Percentiles rank a stretch among this genome's conserved stretches.
Evolutionary conservation across 2,113 vertebrate genomes (phyloP).

Genomic region (Haemorhous mexicanus): DNA sequence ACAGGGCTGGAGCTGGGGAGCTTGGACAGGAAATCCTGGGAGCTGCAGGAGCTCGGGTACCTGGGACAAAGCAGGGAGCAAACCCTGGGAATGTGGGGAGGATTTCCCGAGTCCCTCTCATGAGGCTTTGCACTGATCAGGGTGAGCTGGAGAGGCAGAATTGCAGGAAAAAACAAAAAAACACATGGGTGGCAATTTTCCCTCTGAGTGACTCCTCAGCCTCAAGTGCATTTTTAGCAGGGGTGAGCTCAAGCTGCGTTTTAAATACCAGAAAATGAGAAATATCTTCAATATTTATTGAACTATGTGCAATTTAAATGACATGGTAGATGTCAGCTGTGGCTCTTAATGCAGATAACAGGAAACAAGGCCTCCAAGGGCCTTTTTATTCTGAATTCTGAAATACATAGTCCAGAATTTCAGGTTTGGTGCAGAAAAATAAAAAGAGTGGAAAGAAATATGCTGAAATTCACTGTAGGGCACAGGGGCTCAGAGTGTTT

Average conservation of each 20-base stretch:
- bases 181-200: accelerated
- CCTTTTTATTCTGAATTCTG: not conserved
- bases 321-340: not conserved
- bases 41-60: not conserved
- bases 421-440: not conserved
- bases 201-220: not conserved
- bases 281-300: not conserved
- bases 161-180: not conserved
- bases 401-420: not conserved
- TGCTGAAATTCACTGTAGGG: accelerated
- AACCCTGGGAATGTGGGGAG: not conserved
- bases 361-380: not conserved
- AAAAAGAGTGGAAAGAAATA: not conserved
- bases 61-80: not conserved
- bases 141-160: not conserved
- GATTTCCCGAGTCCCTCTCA: not conserved
- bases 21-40: not conserved
- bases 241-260: not conserved
- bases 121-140: accelerated
- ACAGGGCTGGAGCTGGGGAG: not conserved
- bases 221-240: not conserved
- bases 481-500: accelerated
- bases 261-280: not conserved
- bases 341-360: not conserved
- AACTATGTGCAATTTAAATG: not conserved